These are phyloP conservation scores for Potamarius usumacintae DNA, from an alignment of 2,113 vertebrate species.

Conservation along the genomic window DNA sequence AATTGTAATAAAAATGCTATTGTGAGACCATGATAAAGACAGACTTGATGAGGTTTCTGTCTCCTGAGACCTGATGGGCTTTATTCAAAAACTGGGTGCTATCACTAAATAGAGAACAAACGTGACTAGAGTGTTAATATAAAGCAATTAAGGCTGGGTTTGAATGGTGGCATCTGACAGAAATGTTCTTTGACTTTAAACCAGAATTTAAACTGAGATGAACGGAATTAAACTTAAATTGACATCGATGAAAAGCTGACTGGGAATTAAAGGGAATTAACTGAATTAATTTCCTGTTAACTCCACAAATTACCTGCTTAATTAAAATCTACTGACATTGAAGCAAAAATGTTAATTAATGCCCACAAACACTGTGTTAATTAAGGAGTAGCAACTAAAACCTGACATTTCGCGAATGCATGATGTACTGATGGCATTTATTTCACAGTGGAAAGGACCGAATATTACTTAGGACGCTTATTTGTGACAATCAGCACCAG, in stretches of 20 bases:
- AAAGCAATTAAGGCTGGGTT: constrained; percentile 19
- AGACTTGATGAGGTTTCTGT: background rate
- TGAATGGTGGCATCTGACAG: background rate
- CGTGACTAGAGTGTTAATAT: background rate
- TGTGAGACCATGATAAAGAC: background rate
- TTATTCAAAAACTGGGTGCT: background rate
- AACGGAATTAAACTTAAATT: constrained; percentile 38
- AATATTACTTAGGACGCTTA: constrained; percentile 26
- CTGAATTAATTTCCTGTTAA: constrained; percentile 46
- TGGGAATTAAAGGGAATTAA: constrained; percentile 33
- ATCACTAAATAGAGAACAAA: background rate
- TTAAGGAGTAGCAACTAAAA: constrained; percentile 40
- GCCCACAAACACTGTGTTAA: constrained; percentile 43
- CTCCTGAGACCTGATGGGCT: constrained; percentile 13
- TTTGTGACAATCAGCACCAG: constrained; percentile 40
- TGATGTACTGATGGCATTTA: constrained; percentile 32
- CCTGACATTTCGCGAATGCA: constrained; percentile 46
- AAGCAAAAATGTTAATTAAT: constrained; percentile 52
- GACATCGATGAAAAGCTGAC: constrained; percentile 31
- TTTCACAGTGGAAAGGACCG: constrained; percentile 20
- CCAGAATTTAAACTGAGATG: constrained; percentile 7
- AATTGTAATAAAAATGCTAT: background rate
- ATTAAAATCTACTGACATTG: constrained; percentile 53
- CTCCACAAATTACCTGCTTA: constrained; percentile 49
- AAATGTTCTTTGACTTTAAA: constrained; percentile 20